Conservation (phyloP, 1,140 invertebrate species). For the Contarinia nasturtii region DNA sequence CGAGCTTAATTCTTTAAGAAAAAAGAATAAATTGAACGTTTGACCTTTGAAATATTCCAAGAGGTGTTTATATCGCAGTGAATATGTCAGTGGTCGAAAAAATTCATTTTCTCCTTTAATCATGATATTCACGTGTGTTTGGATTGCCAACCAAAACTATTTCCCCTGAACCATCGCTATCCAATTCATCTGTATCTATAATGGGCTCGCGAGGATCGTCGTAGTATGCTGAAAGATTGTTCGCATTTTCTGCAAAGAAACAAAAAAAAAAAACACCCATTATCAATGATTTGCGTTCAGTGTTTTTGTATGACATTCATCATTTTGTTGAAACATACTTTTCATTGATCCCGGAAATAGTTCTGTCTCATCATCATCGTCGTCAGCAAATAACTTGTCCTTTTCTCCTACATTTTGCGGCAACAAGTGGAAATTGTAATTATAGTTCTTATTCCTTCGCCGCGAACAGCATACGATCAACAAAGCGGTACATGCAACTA, state of each 20-base stretch:
- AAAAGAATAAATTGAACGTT: no score
- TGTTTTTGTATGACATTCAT: no score
- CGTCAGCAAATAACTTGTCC: conserved; percentile 27
- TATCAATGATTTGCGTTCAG: no score
- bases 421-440: conserved; percentile 24
- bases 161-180: not conserved
- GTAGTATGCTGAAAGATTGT: not conserved
- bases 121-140: not conserved
- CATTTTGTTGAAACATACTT: conserved; percentile 17
- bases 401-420: conserved; percentile 20
- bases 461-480: conserved; percentile 16
- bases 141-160: not conserved
- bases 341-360: conserved; percentile 35
- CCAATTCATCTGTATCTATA: not conserved
- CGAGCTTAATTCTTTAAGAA: no score
- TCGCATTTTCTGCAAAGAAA: no score
- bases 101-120: not conserved
- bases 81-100: no score
- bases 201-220: not conserved
- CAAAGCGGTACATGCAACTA: conserved; percentile 15
- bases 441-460: conserved; percentile 21
- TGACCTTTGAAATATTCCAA: no score
- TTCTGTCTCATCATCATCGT: conserved; percentile 40
- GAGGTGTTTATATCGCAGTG: no score
- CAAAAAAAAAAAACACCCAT: no score